Base-by-base conservation (phyloP, 2,797 vertebrate species). In the Falco concolor region DNA sequence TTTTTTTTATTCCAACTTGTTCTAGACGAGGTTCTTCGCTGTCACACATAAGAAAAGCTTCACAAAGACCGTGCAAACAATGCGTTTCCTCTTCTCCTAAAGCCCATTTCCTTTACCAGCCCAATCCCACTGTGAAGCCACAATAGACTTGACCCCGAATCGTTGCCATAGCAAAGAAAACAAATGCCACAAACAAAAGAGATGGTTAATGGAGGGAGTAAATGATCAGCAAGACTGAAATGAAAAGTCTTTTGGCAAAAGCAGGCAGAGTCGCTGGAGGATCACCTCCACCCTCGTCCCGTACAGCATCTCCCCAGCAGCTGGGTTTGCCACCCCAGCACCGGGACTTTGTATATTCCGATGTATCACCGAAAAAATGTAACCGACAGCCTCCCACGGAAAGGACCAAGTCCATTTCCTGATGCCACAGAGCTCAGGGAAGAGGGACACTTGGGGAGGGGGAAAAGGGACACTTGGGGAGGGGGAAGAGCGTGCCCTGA, bases 161-260 rank as follows among this genome's bases (percentile, higher is more conserved):
- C 15, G 61, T 83, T 83, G 87, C 90, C 86, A 94, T 64, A 56
- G 82, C 24, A 1, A 69, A 59, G 86, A 12, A 79, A 89, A 87
- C 86, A 74, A 59, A 56, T 32, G 47, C 50, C 93, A 77, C 77
- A 54, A 86, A 92, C 56, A 83, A 86, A 59, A 65, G 15, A 3
- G 75, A 80, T n/a, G 53, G 70, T 28, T n/a, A 32, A 60, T 0
- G 47, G 74, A 38, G 67, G 77, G 70, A 86, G 65, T 5, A 45
- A 77, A 23, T 1, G 27, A 67, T 27, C 65, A 14, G 70, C 15
- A 5, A 34, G 70, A 42, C 3, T 5, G 34, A 54, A 70, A 50
- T 4, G 36, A 21, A 17, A 53, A 30, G 36, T 14, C 44, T 49
- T 44, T 9, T 45, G 57, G 52, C 25, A 25, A 28, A 15, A 36